Conservation (phyloP, 2,797 vertebrate genomes). For the Mormyrus hasselquistii region DNA sequence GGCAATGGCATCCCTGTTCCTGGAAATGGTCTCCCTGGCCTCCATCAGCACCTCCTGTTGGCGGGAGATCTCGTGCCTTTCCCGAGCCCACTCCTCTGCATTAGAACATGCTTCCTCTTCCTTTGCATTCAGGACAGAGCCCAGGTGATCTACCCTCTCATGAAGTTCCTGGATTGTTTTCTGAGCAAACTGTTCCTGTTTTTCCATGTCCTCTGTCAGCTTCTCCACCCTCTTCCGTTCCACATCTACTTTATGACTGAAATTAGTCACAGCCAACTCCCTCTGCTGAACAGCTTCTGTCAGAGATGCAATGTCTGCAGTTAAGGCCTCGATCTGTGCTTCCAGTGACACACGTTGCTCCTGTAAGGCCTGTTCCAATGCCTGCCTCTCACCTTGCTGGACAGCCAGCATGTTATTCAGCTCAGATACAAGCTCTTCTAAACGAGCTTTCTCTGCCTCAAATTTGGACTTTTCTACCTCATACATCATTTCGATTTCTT, state of each 20-base stretch:
- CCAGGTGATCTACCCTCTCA: conserved; percentile 52
- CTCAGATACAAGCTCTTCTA: conserved; percentile 46
- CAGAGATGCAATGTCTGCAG: conserved; percentile 50
- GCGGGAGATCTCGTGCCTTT: conserved; percentile 28
- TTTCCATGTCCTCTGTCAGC: conserved; percentile 38
- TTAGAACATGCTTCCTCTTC: conserved; percentile 46
- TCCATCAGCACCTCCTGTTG: conserved; percentile 31
- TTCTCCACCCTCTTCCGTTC: conserved; percentile 38
- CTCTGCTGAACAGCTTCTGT: conserved; percentile 45
- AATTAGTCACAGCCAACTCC: conserved; percentile 46
- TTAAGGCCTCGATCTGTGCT: conserved; percentile 51
- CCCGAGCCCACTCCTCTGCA: conserved; percentile 35
- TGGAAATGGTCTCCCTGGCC: conserved; percentile 36
- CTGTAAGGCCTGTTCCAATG: conserved; percentile 53
- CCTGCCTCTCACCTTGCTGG: conserved; percentile 52
- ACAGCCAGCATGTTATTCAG: conserved; percentile 56
- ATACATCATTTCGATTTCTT: conserved; percentile 48
- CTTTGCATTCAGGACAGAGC: conserved; percentile 40
- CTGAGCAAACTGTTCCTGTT: conserved; percentile 38
- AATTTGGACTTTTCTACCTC: conserved; percentile 45
- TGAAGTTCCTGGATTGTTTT: conserved; percentile 42
- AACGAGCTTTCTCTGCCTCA: conserved; percentile 56
- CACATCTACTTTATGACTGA: conserved; percentile 48
- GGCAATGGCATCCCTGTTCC: conserved; percentile 51
- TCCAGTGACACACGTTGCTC: conserved; percentile 52